Percentiles rank a stretch among this genome's conserved stretches.
Evolutionary conservation across 2,113 vertebrate species (phyloP).

Genomic region (Bothrops jararaca): DNA sequence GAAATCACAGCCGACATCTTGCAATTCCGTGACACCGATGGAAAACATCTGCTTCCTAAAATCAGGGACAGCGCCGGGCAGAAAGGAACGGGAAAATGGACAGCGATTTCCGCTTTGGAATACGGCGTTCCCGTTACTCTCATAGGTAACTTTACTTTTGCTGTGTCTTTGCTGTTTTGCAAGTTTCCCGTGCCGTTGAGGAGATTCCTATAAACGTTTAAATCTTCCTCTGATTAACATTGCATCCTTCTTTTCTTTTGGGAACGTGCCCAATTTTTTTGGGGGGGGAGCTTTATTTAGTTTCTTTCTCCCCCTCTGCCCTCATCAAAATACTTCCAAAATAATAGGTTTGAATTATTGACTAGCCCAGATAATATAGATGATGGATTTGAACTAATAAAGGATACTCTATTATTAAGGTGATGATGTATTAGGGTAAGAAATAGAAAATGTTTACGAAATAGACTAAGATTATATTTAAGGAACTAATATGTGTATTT

Average conservation of each 20-base stretch:
- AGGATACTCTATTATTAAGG: too few species aligned
- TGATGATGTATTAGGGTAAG: too few species aligned
- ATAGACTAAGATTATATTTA: too few species aligned
- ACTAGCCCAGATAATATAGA: too few species aligned
- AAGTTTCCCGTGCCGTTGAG: background rate
- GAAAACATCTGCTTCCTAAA: constrained; percentile 86
- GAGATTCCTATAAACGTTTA: background rate
- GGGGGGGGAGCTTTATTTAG: background rate
- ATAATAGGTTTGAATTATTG: background rate
- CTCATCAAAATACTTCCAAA: background rate
- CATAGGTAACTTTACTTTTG: constrained; percentile 78
- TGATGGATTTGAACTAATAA: too few species aligned
- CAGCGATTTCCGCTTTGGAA: constrained; percentile 91
- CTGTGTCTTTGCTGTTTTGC: background rate
- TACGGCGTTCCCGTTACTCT: constrained; percentile 93
- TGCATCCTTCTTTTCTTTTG: background rate
- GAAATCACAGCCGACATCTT: constrained; percentile 96
- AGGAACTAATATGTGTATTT: too few species aligned
- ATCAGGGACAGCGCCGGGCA: constrained; percentile 94
- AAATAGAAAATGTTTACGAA: too few species aligned
- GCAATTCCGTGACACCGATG: constrained; percentile 81
- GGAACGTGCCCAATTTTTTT: background rate
- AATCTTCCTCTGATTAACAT: background rate
- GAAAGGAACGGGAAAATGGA: constrained; percentile 98
- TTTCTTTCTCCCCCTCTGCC: background rate